A percentile compares a stretch with the other conserved stretches of the same genome.
Evolutionary conservation across 2,888 invertebrate species (phyloP).

Genomic region (Scaptodrosophila latifasciaeformis): DNA sequence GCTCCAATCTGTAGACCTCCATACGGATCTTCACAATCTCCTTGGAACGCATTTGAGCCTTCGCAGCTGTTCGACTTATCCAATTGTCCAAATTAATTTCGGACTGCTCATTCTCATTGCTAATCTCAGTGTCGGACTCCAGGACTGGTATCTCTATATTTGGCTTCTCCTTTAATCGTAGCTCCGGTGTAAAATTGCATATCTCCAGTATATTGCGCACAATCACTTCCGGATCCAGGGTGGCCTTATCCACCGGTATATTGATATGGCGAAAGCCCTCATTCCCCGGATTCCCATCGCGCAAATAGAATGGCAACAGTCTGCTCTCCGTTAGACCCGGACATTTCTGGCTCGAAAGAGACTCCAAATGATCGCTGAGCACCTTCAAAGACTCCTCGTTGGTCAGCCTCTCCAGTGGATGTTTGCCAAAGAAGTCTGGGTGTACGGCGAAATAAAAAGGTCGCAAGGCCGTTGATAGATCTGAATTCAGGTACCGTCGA

Average conservation of each 20-base stretch:
- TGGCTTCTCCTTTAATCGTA: conserved; percentile 81
- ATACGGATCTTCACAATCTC: conserved; percentile 81
- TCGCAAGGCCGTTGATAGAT: conserved; percentile 90
- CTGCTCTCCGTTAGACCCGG: conserved; percentile 72
- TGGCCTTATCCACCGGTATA: conserved; percentile 80
- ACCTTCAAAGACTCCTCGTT: conserved; percentile 94
- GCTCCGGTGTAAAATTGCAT: conserved; percentile 87
- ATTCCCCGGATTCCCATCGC: conserved; percentile 70
- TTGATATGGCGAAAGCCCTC: conserved; percentile 82
- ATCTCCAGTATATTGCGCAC: conserved; percentile 83
- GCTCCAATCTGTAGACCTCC: conserved; percentile 79
- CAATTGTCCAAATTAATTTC: conserved; percentile 76
- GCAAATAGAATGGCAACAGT: conserved; percentile 84
- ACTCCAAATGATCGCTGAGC: conserved; percentile 88
- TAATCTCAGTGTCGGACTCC: background rate
- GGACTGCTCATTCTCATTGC: background rate
- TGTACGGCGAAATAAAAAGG: conserved; percentile 96
- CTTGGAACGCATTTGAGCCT: conserved; percentile 81
- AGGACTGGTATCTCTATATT: background rate
- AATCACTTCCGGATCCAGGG: conserved; percentile 83
- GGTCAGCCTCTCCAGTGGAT: conserved; percentile 88
- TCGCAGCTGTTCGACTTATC: conserved; percentile 81
- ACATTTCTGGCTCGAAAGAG: conserved; percentile 79
- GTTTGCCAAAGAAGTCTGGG: conserved; percentile 93
- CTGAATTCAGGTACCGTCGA: conserved; percentile 74